A percentile compares a stretch with the other conserved stretches of the same genome.
Conservation (phyloP, 30 jellyfish, hydroid and myxozoan species). For the Catostylus mosaicus region DNA sequence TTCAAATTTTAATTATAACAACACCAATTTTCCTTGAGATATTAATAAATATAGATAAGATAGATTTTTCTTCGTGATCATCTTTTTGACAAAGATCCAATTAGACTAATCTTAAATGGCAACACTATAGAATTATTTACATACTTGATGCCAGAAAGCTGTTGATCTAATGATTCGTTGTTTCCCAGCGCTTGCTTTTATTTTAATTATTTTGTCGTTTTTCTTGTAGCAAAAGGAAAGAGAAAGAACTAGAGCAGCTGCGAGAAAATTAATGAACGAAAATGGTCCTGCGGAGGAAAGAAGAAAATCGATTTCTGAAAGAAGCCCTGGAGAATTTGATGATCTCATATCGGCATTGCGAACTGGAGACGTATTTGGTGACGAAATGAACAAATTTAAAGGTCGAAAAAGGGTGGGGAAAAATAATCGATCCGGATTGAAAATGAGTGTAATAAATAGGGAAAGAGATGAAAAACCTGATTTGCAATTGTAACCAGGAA, state of each 20-base stretch:
- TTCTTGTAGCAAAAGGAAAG: slow-evolving; percentile 81
- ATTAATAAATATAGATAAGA: no score
- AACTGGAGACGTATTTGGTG: slow-evolving; percentile 97
- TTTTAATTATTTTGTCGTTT: neutral
- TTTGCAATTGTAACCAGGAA: slow-evolving; percentile 27
- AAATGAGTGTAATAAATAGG: slow-evolving; percentile 61
- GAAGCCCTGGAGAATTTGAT: slow-evolving; percentile 98
- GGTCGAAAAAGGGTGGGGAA: slow-evolving; percentile 90
- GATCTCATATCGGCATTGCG: slow-evolving; percentile 93
- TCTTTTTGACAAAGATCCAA: no score
- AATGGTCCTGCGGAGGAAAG: slow-evolving; percentile 76
- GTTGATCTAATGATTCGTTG: no score
- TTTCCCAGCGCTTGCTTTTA: no score
- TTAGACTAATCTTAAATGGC: no score
- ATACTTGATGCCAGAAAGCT: no score
- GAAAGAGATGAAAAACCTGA: slow-evolving; percentile 76
- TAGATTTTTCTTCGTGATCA: no score
- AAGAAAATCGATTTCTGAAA: slow-evolving; percentile 88
- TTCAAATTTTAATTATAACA: no score
- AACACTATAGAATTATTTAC: no score
- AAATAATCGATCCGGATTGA: slow-evolving; percentile 61
- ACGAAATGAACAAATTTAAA: slow-evolving; percentile 85
- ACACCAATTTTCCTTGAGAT: no score
- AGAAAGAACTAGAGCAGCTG: slow-evolving; percentile 88
- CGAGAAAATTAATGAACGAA: slow-evolving; percentile 80